These are phyloP conservation scores for Opisthocomus hoazin DNA, from an alignment of 2,113 vertebrate genomes.

Conservation along the genomic window DNA sequence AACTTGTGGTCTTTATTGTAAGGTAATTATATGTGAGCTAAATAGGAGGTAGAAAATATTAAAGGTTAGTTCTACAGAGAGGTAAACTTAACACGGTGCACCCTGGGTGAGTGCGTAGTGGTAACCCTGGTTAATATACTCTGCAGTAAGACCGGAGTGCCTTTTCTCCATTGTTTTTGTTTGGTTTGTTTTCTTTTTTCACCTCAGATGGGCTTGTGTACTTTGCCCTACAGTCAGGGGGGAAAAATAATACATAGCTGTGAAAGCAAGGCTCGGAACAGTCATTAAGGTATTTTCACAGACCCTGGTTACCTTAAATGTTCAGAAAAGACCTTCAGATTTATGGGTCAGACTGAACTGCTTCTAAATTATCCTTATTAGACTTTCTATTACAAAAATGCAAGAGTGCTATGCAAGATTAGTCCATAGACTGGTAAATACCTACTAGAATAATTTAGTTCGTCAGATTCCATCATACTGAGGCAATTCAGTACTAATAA, in stretches of 20 bases:
- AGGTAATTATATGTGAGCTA: background rate
- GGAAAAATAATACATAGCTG: background rate
- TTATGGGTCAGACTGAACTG: background rate
- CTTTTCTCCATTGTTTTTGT: background rate
- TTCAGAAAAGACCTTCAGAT: background rate
- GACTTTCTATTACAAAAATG: background rate
- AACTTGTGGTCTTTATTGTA: background rate
- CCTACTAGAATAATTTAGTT: background rate
- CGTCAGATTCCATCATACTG: background rate
- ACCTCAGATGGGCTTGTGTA: background rate
- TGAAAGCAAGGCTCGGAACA: background rate
- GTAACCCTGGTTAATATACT: background rate
- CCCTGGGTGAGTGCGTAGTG: background rate
- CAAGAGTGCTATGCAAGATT: background rate
- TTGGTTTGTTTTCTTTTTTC: background rate
- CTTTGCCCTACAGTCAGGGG: background rate
- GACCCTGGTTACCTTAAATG: background rate
- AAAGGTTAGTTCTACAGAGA: background rate
- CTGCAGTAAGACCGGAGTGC: background rate
- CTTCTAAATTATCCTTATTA: background rate
- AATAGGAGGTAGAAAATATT: background rate
- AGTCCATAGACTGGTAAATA: background rate
- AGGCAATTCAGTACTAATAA: background rate
- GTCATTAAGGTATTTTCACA: background rate
- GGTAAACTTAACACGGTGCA: background rate